Evolutionary conservation across 2,888 invertebrate species (phyloP).

Genomic region (Aproaerema taeniolella): DNA sequence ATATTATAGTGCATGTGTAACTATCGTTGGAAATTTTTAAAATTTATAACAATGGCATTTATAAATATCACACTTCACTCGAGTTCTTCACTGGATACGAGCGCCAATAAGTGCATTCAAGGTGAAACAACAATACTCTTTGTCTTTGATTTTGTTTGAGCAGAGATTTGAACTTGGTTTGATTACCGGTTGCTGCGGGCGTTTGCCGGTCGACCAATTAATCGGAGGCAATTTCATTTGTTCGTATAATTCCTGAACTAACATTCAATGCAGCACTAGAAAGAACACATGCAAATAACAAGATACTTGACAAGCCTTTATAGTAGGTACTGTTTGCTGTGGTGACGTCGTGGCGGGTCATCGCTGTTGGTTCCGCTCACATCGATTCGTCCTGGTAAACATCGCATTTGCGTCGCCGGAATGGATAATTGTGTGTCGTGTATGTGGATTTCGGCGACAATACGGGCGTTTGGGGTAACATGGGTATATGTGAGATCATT

Average conservation of each 20-base stretch:
- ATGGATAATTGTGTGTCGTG: constrained; percentile 24
- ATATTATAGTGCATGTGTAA: too few relatives aligned
- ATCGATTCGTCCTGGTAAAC: constrained; percentile 22
- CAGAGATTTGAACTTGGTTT: constrained; percentile 12
- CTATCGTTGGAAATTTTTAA: too few relatives aligned
- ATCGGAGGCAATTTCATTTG: constrained; percentile 22
- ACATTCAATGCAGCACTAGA: constrained; percentile 24
- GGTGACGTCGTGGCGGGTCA: constrained; percentile 6
- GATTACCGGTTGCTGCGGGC: constrained; percentile 15
- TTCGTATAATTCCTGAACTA: constrained; percentile 19
- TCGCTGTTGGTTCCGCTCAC: constrained; percentile 18
- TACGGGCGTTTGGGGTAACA: constrained; percentile 40
- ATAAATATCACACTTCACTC: too few relatives aligned
- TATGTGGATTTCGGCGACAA: constrained; percentile 34
- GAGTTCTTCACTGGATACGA: too few relatives aligned
- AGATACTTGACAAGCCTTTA: constrained; percentile 27
- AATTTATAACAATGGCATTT: too few relatives aligned
- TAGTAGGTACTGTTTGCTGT: constrained; percentile 19
- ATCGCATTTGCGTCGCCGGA: constrained; percentile 19
- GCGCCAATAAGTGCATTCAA: too few relatives aligned
- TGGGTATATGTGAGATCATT: constrained; percentile 34
- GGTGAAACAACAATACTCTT: constrained; percentile 9
- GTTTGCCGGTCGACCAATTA: constrained; percentile 23
- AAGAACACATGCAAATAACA: constrained; percentile 14
- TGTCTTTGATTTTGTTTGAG: constrained; percentile 11